Evolutionary conservation across 2,797 vertebrate genomes (phyloP), one percentile per base, ranked within the genome.

Genomic region (Acanthurus tractus): DNA sequence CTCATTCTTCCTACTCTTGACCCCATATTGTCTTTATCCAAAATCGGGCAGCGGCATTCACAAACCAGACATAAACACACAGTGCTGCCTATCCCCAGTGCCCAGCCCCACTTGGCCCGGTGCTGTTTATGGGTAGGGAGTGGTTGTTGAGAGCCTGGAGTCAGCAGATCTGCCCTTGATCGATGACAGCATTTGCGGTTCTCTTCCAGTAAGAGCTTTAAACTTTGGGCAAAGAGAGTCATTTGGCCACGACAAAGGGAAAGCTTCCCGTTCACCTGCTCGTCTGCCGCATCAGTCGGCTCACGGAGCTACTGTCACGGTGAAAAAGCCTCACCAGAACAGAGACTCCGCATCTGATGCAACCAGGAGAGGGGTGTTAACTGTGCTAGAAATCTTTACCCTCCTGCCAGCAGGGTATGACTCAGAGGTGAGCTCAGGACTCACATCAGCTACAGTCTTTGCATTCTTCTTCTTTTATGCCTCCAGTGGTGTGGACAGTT

Each of bases 91-190:
- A 82, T 77, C 70, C 76, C 84, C 67, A 48, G 70, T 53, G 79
- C 87, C 78, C 89, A 82, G 91, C 88, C 82, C 86, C 88, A 81
- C 88, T 89, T 89, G 89, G 85, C 88, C 86, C 78, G 40, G 78
- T 81, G 78, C 84, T 88, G 89, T 91, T 93, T 91, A 92, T 91
- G 90, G 88, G 76, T 81, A 86, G 90, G 92, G 91, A 94, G 92
- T 92, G 91, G 90, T 90, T 88, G 88, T 80, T 89, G 89, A 93
- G 92, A 92, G 88, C 86, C 73, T 81, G 18, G 82, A 92, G 94
- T 96, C 94, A 95, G 95, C 95, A 95, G 84, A 94, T 94, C 90
- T 91, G 86, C 74, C 83, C 78, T 90, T 95, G 94, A 95, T 95
- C 93, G 92, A 95, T 95, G 91, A 88, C 92, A 94, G 88, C 88